Conservation (phyloP, 2,113 vertebrate genomes). For the Nanorana parkeri region DNA sequence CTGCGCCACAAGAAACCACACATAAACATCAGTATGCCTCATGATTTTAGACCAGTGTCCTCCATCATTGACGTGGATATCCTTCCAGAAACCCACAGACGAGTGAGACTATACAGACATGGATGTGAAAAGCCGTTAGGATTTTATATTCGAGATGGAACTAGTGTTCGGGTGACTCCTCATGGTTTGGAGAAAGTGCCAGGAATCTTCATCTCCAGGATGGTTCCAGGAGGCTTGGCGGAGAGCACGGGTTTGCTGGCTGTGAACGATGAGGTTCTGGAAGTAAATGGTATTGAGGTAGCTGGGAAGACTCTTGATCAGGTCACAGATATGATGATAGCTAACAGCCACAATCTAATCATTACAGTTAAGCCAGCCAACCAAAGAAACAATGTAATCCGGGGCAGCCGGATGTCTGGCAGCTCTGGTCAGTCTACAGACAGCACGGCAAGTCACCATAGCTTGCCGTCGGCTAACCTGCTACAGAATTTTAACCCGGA, state of each 20-base stretch:
- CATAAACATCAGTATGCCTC: constrained; percentile 92
- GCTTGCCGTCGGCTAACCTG: constrained; percentile 69
- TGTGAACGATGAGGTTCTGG: constrained; percentile 97
- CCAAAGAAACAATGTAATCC: constrained; percentile 94
- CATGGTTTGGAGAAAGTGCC: constrained; percentile 96
- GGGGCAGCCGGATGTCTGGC: constrained; percentile 86
- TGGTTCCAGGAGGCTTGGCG: constrained; percentile 94
- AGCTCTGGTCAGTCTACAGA: constrained; percentile 91
- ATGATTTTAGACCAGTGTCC: constrained; percentile 95
- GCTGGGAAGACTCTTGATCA: constrained; percentile 95
- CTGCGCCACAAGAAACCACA: constrained; percentile 86
- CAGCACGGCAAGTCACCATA: constrained; percentile 84
- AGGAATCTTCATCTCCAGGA: constrained; percentile 95
- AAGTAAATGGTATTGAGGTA: constrained; percentile 98
- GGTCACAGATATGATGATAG: constrained; percentile 99
- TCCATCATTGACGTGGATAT: constrained; percentile 99
- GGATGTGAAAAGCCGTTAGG: constrained; percentile 95
- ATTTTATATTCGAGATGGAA: constrained; percentile 96
- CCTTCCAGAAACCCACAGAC: constrained; percentile 92
- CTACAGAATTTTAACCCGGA: constrained; percentile 84
- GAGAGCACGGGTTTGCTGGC: constrained; percentile 96
- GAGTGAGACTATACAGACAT: constrained; percentile 90
- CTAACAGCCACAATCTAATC: constrained; percentile 98
- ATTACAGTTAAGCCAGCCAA: constrained; percentile 97
- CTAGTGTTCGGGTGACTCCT: constrained; percentile 91